Conservation (phyloP, 2,888 invertebrate genomes). For the Drosophila fungiperda region DNA sequence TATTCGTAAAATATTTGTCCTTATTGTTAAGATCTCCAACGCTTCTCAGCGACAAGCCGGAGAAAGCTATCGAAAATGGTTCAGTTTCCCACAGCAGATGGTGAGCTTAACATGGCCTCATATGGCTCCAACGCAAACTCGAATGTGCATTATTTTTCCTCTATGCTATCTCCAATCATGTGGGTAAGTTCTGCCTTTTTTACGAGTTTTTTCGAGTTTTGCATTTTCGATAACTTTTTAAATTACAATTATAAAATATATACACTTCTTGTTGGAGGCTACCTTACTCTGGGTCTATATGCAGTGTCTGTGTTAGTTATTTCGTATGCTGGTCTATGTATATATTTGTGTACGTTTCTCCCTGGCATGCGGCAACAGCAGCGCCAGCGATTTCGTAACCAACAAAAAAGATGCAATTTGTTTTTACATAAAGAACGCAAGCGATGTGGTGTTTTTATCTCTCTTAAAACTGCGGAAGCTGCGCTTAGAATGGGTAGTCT, state of each 20-base stretch:
- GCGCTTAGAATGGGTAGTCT: slow-evolving; percentile 12
- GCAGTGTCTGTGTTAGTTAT: slow-evolving; percentile 7
- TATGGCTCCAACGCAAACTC: slow-evolving; percentile 87
- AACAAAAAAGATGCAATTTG: slow-evolving; percentile 44
- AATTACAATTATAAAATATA: slow-evolving; percentile 68
- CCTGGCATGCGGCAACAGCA: slow-evolving; percentile 14
- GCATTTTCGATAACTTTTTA: slow-evolving; percentile 53
- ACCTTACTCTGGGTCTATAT: slow-evolving; percentile 20
- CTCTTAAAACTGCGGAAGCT: slow-evolving; percentile 13
- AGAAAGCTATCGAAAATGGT: slow-evolving; percentile 94
- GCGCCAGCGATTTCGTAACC: slow-evolving; percentile 47
- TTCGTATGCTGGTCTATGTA: slow-evolving; percentile 1
- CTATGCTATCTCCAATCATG: slow-evolving; percentile 97
- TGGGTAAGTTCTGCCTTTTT: slow-evolving; percentile 85
- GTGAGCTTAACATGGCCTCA: slow-evolving; percentile 90
- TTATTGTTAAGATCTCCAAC: slow-evolving; percentile 88
- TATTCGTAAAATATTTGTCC: slow-evolving; percentile 2
- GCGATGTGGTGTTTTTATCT: not conserved
- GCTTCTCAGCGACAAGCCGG: slow-evolving; percentile 95
- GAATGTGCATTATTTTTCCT: slow-evolving; percentile 90
- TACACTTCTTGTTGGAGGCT: slow-evolving; percentile 43
- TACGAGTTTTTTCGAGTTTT: slow-evolving; percentile 44
- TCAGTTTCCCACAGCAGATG: slow-evolving; percentile 92
- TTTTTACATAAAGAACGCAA: slow-evolving; percentile 26
- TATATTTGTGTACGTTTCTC: slow-evolving; percentile 13